Conservation (phyloP, 2,888 invertebrate species). For the Heliothis peltigera region DNA sequence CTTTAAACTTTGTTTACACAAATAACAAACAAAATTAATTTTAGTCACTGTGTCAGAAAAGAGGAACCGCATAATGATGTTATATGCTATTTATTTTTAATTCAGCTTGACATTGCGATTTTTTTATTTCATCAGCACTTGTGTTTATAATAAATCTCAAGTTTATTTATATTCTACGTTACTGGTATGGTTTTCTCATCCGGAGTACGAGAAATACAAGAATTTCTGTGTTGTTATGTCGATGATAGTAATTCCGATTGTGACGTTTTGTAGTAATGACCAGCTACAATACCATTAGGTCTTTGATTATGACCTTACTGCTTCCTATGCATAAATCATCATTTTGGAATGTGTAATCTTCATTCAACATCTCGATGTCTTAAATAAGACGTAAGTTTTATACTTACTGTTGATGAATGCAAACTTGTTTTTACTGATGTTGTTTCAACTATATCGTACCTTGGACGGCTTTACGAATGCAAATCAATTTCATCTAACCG, state of each 20-base stretch:
- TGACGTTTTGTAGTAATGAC: slow-evolving; percentile 11
- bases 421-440: slow-evolving; percentile 23
- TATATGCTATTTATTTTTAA: slow-evolving; percentile 13
- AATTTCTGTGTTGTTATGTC: slow-evolving; percentile 35
- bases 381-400: slow-evolving; percentile 2
- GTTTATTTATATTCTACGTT: slow-evolving; percentile 24
- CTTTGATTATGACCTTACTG: slow-evolving; percentile 16
- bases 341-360: slow-evolving; percentile 1
- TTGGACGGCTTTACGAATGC: slow-evolving; percentile 21
- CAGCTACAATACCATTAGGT: slow-evolving; percentile 5
- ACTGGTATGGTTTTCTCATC: slow-evolving; percentile 11
- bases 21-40: background rate
- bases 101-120: slow-evolving; percentile 13
- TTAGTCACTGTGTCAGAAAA: background rate
- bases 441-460: slow-evolving; percentile 15
- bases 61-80: background rate
- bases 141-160: slow-evolving; percentile 9
- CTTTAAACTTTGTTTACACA: slow-evolving; percentile 7
- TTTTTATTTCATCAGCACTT: slow-evolving; percentile 9
- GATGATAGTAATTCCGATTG: slow-evolving; percentile 26
- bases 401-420: slow-evolving; percentile 28
- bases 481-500: slow-evolving; percentile 33
- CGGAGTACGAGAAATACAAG: slow-evolving; percentile 4
- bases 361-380: background rate
- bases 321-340: background rate